phyloP scores from a whole-genome alignment of 2,888 invertebrate genomes.

The Caenorhabditis sp. region DNA sequence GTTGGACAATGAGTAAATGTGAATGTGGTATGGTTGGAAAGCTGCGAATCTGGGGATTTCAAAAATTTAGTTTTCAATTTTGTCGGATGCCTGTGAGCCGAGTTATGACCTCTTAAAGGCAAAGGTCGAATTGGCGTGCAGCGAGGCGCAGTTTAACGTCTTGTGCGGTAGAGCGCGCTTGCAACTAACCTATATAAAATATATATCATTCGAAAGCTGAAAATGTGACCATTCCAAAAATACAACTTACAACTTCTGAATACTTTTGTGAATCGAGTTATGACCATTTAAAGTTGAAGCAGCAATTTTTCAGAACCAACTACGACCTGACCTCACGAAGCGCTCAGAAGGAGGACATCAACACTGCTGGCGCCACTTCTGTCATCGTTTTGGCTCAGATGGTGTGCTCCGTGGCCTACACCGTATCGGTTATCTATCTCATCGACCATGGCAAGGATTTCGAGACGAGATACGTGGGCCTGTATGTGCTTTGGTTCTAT shows the following conservation, averaged over 20 bases:
- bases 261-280: neutral
- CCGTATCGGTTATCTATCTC: neutral
- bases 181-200: too few relatives aligned
- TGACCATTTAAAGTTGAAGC: neutral
- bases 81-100: too few relatives aligned
- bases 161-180: too few relatives aligned
- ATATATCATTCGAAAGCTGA: too few relatives aligned
- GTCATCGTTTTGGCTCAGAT: slow-evolving; percentile 21
- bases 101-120: too few relatives aligned
- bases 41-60: neutral
- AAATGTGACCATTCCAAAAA: neutral
- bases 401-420: slow-evolving; percentile 4
- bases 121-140: too few relatives aligned
- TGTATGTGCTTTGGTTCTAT: slow-evolving; percentile 27
- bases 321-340: neutral
- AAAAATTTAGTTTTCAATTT: too few relatives aligned
- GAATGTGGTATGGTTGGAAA: neutral
- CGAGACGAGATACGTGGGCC: neutral
- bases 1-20: too few relatives aligned
- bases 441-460: neutral
- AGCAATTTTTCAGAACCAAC: slow-evolving; percentile 4
- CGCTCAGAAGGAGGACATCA: slow-evolving; percentile 3
- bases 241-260: neutral
- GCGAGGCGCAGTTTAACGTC: too few relatives aligned
- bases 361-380: slow-evolving; percentile 12